Evolutionary conservation across 2,888 invertebrate species (phyloP), one percentile per base, ranked within the genome.

Genomic region (Caenorhabditis macrosperma): DNA sequence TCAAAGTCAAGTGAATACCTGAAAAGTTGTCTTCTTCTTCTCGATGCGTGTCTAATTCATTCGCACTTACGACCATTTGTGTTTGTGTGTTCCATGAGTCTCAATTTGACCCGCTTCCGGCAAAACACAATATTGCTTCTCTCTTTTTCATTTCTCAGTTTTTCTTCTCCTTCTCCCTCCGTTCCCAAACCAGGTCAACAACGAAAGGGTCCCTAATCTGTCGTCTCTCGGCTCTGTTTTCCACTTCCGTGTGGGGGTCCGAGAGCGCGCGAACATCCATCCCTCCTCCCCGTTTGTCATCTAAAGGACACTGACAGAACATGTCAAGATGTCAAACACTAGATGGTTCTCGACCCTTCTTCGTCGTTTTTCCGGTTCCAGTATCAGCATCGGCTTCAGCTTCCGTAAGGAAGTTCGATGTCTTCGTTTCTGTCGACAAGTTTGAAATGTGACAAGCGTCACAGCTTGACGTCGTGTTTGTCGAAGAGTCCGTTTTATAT

Each of bases 361-460:
- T n/a, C n/a, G n/a, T n/a, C n/a, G n/a, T n/a, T n/a, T n/a, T n/a
- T n/a, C n/a, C n/a, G n/a, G n/a, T n/a, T n/a, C 20, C 6, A 5
- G 20, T 4, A 46, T 20, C 12, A 9, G 6, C 12, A 38, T 38
- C 12, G 15, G 6, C 9, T 10, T 33, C 15, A 12, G 38, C 2
- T 38, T 38, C 38, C 15, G 38, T 38, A 10, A 17, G n/a, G 28
- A 54, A 54, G 52, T 68, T 68, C 33, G 38, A 59, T 60, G 10
- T 28, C 38, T 20, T 28, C 52, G 10, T 7, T 35, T 55, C 61
- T 59, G 74, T 74, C 74, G 50, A 35, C 72, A 64, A 55, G 55
- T 74, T 57, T 59, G 74, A 74, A 74, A 64, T 59, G 64, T 74
- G 74, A 74, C 74, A 74, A 71, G 61, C 33, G 46, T 35, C 28